phyloP scores from a whole-genome alignment of 2,113 vertebrate genomes.

The Noctilio leporinus region DNA sequence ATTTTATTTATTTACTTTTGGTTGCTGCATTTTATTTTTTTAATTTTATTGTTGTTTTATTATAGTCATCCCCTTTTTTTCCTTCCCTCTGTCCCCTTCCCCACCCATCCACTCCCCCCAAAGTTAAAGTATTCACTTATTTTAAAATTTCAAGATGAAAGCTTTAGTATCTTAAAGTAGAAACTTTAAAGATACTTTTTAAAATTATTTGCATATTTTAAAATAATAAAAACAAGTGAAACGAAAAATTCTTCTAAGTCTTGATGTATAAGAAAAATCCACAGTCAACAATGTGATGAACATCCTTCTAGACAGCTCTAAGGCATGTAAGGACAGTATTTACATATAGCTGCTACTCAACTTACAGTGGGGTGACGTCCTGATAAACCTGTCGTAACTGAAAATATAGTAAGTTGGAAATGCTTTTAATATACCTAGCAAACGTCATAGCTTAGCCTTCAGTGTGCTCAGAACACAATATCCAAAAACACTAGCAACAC shows the following conservation, averaged over 20 bases:
- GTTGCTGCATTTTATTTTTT: too few relatives aligned
- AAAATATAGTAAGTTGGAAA: background rate
- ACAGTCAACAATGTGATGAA: background rate
- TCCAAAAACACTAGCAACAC: background rate
- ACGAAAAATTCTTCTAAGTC: background rate
- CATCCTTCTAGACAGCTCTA: background rate
- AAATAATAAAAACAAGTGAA: constrained; percentile 6
- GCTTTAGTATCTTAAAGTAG: background rate
- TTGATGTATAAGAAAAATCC: background rate
- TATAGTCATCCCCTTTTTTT: too few relatives aligned
- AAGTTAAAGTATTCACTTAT: background rate
- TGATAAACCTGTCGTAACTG: background rate
- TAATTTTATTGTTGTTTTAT: too few relatives aligned
- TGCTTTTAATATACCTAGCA: background rate
- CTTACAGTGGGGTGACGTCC: background rate
- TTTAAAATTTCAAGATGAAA: constrained; percentile 5
- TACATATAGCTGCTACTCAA: background rate
- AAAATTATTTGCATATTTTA: background rate
- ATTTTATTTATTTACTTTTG: too few relatives aligned
- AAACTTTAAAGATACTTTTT: background rate
- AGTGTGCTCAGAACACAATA: background rate
- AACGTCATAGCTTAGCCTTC: background rate
- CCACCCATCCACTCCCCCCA: too few relatives aligned
- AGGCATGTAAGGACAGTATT: background rate
- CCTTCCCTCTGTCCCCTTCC: too few relatives aligned